Base-by-base conservation (phyloP, 2,797 vertebrate genomes). In the Cygnus olor region DNA sequence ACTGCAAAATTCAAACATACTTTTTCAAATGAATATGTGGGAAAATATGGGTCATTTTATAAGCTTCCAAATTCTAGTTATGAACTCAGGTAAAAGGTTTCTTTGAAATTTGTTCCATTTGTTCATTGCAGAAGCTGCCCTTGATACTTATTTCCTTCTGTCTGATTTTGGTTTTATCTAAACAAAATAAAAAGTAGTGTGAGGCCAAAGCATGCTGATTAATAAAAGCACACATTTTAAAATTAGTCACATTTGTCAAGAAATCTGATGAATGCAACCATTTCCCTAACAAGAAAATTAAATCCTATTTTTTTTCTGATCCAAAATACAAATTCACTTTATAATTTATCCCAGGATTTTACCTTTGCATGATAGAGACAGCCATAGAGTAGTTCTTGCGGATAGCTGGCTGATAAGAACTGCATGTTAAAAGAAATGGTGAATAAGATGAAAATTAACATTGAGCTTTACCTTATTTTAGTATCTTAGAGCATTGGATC, bases 201-300 rank as follows among this genome's bases (percentile, higher is more conserved):
- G 30, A 73, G 66, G 61, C 54, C 71, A 70, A 80, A 86, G 36
- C 51, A 18, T 51, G 10, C 25, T 86, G 76, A 49, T 64, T 71
- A 90, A 80, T 89, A 83, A 91, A 78, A 74, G 21, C 28, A 56
- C 30, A 80, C 51, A 22, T 82, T 44, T 44, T 81, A 61, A 47
- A 95, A 91, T 84, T 92, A 94, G 90, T 78, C 51, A 69, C 14
- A 66, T 20, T 63, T 71, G 82, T 91, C n/a, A 65, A 73, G 40
- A 93, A 93, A 85, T 73, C 54, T 4, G 71, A 79, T 34, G 20
- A 64, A 78, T 60, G 32, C 36, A 56, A 61, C 47, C 44, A 27
- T 90, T 92, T 95, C 69, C 58, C 70, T 81, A 87, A 93, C 25
- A 60, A 72, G 65, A 85, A 65, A 64, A 64, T 42, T 10, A 0